Conservation (phyloP, 1,140 invertebrate genomes). For the Cydia strobilella region DNA sequence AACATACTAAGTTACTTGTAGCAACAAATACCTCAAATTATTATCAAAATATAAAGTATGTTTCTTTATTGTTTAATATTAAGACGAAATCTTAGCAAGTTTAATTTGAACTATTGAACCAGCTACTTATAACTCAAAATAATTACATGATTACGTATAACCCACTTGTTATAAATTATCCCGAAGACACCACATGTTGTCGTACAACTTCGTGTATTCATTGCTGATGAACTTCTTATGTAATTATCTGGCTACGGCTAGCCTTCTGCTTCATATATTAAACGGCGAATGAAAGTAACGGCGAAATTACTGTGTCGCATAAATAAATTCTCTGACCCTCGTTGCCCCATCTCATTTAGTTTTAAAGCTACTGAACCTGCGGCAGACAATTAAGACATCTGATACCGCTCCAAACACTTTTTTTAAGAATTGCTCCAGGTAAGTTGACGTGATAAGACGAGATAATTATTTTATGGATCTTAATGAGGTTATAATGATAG, state of each 20-base stretch:
- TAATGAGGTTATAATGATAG: constrained; percentile 25
- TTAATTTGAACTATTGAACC: too few relatives aligned
- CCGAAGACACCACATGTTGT: too few relatives aligned
- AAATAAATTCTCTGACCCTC: constrained; percentile 25
- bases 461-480: constrained; percentile 40
- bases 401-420: constrained; percentile 38
- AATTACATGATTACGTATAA: too few relatives aligned
- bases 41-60: too few relatives aligned
- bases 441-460: constrained; percentile 29
- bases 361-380: constrained; percentile 27
- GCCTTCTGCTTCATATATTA: constrained; percentile 8
- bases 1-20: too few relatives aligned
- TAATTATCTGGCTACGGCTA: neutral
- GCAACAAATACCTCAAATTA: too few relatives aligned
- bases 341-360: constrained; percentile 28
- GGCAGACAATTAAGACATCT: constrained; percentile 42
- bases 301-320: constrained; percentile 22
- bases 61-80: too few relatives aligned
- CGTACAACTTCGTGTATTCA: neutral
- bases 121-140: too few relatives aligned
- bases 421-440: constrained; percentile 32
- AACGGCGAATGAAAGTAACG: constrained; percentile 6
- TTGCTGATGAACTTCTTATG: neutral
- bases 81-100: too few relatives aligned
- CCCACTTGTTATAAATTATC: too few relatives aligned